Conservation (phyloP, 92 coral and sea anemone species). For the Siderastrea siderea region DNA sequence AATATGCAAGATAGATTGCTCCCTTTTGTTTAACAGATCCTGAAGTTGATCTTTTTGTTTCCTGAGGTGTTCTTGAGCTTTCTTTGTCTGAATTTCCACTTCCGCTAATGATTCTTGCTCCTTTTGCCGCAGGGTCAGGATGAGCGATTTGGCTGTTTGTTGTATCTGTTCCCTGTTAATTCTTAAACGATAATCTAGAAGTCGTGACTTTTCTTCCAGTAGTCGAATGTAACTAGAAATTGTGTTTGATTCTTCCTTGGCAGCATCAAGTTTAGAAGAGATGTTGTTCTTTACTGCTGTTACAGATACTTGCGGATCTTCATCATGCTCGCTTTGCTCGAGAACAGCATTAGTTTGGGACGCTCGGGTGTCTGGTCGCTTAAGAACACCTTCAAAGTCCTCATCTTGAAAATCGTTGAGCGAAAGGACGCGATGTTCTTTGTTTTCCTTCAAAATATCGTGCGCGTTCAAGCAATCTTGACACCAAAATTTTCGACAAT, state of each 20-base stretch:
- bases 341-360: slow-evolving; percentile 15
- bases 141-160: not conserved
- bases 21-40: not conserved
- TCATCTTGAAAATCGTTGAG: slow-evolving; percentile 20
- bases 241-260: not conserved
- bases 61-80: not conserved
- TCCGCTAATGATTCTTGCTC: slow-evolving; percentile 7
- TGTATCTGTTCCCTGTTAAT: not conserved
- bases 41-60: not conserved
- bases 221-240: not conserved
- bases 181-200: not conserved
- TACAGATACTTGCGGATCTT: slow-evolving; percentile 18
- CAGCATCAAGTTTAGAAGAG: not conserved
- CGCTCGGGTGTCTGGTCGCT: slow-evolving; percentile 2
- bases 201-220: not conserved
- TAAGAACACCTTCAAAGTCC: slow-evolving; percentile 35
- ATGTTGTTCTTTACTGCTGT: slow-evolving; percentile 10
- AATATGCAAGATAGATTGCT: not conserved
- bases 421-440: slow-evolving; percentile 43
- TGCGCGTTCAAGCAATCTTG: slow-evolving; percentile 47
- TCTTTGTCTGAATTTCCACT: slow-evolving; percentile 16
- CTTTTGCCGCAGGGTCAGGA: slow-evolving; percentile 3
- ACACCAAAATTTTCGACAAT: slow-evolving; percentile 49
- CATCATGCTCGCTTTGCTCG: slow-evolving; percentile 13
- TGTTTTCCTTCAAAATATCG: slow-evolving; percentile 29